Evolutionary conservation across 2,888 invertebrate genomes (phyloP), one percentile per base, ranked within the genome.

Genomic region (Chrysodeixis includens): DNA sequence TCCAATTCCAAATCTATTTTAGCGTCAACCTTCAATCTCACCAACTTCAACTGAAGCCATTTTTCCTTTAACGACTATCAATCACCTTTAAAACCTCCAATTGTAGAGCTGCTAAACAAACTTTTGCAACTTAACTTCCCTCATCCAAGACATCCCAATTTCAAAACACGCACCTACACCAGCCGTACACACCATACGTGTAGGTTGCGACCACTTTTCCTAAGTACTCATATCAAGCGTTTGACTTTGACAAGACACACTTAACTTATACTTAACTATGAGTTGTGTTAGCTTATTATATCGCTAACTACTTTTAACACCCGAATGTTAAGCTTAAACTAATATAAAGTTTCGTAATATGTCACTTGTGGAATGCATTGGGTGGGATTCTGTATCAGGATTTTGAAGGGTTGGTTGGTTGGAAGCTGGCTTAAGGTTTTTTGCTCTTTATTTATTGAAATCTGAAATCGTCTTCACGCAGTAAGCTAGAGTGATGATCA

Each of bases 201-300:
- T 76, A 62, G 46, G 59, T 74, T 58, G 74, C 76, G 73, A 78
- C 82, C 80, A 75, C 84, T 81, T 81, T 86, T 83, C 83, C 81
- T 84, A 84, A 86, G 88, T 85, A 85, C 82, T 83, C 83, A 83
- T 83, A 86, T 86, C 85, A 89, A 89, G 85, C 90, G 89, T 89
- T 89, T 90, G 91, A 92, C 91, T 92, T 91, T 92, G 90, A 90
- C 88, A 86, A 87, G 91, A 89, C 89, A 90, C 92, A 88, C 86
- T 88, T 86, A 88, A 87, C 86, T 87, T 90, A 89, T 91, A 88
- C 86, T 88, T 85, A 88, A 87, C 86, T 87, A 81, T 88, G 87
- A 86, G 85, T 81, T 59, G 72, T 76, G 80, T 77, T 88, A 88
- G 90, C 87, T 86, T 80, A 86, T 78, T 84, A 85, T 84, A 71